These are phyloP conservation scores for Pelochelys cantorii DNA, from an alignment of 2,797 vertebrate genomes.

Conservation along the genomic window DNA sequence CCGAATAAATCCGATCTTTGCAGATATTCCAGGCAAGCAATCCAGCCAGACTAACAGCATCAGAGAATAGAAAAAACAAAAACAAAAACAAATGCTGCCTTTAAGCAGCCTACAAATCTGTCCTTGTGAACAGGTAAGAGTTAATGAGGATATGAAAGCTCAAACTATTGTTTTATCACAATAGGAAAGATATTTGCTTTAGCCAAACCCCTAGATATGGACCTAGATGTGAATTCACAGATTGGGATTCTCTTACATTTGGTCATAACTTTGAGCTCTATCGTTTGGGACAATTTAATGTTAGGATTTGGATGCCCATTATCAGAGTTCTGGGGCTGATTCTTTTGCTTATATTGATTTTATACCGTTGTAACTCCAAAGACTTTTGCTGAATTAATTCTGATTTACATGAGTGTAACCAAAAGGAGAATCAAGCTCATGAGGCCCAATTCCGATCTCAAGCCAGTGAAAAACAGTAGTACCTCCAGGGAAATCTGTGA, in stretches of 20 bases:
- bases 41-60: conserved; percentile 20
- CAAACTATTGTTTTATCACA: neutral
- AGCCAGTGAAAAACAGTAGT: no score
- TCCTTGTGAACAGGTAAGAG: neutral
- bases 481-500: no score
- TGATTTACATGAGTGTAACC: neutral
- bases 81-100: conserved; percentile 1
- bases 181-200: neutral
- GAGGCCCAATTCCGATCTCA: no score
- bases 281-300: neutral
- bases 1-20: neutral
- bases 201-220: neutral
- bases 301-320: neutral
- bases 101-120: neutral
- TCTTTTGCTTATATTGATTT: neutral
- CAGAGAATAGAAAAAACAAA: neutral
- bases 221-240: neutral
- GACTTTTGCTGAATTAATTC: neutral
- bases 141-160: conserved; percentile 4
- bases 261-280: neutral
- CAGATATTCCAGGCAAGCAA: neutral
- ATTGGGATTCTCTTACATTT: neutral
- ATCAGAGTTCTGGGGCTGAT: neutral
- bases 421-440: no score
- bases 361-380: neutral